Percentiles rank a stretch among this genome's conserved stretches.
Evolutionary conservation across 2,113 vertebrate genomes (phyloP).

Genomic region (human): DNA sequence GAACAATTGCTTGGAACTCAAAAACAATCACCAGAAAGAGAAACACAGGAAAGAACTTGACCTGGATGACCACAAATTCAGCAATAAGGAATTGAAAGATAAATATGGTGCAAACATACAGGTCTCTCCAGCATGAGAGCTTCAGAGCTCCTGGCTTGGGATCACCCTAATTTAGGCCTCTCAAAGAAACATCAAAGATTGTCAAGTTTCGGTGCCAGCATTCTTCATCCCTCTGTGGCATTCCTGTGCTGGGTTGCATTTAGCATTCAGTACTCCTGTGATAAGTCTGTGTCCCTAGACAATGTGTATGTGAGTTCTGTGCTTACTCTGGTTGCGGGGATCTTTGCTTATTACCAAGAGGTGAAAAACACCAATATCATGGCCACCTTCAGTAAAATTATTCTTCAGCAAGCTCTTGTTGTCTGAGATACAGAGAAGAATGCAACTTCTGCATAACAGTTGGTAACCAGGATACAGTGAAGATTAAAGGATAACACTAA

Average conservation of each 20-base stretch:
- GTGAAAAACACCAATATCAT: constrained; percentile 75
- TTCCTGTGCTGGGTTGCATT: constrained; percentile 74
- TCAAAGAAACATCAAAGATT: constrained; percentile 81
- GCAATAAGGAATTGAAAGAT: constrained; percentile 72
- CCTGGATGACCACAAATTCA: constrained; percentile 80
- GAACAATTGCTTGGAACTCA: constrained; percentile 72
- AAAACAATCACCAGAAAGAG: constrained; percentile 77
- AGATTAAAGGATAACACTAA: constrained; percentile 82
- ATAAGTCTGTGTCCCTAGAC: constrained; percentile 77
- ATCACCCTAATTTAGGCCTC: constrained; percentile 68
- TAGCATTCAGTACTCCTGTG: constrained; percentile 77
- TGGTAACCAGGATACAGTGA: constrained; percentile 79
- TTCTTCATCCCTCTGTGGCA: constrained; percentile 81
- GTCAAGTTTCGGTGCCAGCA: constrained; percentile 74
- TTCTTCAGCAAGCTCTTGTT: constrained; percentile 77
- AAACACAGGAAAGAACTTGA: constrained; percentile 68
- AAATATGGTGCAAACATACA: constrained; percentile 74
- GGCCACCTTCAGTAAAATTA: background rate
- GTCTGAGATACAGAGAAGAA: constrained; percentile 80
- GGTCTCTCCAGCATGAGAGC: constrained; percentile 74
- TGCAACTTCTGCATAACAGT: constrained; percentile 71
- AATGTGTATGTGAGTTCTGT: constrained; percentile 71
- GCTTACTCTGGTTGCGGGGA: constrained; percentile 75
- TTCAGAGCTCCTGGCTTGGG: constrained; percentile 72
- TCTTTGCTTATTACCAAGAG: constrained; percentile 79